These are phyloP conservation scores for Mya arenaria DNA, from an alignment of 1,140 invertebrate species.

Conservation along the genomic window DNA sequence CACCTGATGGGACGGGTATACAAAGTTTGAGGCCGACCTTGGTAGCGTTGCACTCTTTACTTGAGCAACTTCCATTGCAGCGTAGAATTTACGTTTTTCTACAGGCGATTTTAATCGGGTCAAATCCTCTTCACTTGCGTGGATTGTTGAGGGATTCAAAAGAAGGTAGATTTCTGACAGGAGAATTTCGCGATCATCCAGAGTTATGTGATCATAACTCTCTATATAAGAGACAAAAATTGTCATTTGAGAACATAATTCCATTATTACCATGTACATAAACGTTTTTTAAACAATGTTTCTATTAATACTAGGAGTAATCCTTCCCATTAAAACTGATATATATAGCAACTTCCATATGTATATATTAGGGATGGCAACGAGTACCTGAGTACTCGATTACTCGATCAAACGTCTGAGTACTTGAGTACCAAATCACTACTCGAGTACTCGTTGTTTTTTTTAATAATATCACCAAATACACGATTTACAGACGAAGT, in stretches of 20 bases:
- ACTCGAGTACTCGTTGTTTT: too few species aligned
- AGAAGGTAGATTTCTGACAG: slow-evolving; percentile 43
- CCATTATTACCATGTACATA: not conserved
- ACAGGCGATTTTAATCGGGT: slow-evolving; percentile 31
- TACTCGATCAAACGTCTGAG: too few species aligned
- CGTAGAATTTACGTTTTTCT: slow-evolving; percentile 45
- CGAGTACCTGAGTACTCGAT: too few species aligned
- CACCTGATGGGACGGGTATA: not conserved
- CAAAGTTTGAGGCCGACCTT: slow-evolving; percentile 21
- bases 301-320: too few species aligned
- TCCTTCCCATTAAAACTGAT: too few species aligned
- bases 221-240: too few species aligned
- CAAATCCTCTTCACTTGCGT: slow-evolving; percentile 48
- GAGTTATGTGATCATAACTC: slow-evolving; percentile 47
- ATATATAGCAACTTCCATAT: not conserved
- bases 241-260: too few species aligned
- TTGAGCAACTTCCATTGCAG: slow-evolving; percentile 51
- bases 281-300: not conserved
- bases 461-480: too few species aligned
- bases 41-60: slow-evolving; percentile 33
- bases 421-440: too few species aligned
- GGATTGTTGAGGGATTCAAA: slow-evolving; percentile 17
- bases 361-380: too few species aligned
- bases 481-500: too few species aligned
- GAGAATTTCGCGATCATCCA: slow-evolving; percentile 33